A percentile compares a stretch with the other conserved stretches of the same genome.
Evolutionary conservation across 1,140 invertebrate species (phyloP).

Genomic region (Lutraria rhynchaena): DNA sequence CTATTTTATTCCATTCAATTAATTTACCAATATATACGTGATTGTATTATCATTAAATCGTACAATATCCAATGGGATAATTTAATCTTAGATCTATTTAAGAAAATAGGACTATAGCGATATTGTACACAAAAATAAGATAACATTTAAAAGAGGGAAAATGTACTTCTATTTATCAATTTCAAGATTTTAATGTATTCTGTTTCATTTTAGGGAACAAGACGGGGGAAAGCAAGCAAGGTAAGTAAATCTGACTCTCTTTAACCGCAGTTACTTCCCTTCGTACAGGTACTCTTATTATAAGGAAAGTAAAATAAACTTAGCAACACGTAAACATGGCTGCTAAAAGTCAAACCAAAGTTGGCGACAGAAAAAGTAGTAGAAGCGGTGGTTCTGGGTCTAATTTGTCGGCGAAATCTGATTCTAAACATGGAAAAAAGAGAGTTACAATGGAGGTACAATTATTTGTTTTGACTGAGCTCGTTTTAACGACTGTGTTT

Average conservation of each 20-base stretch:
- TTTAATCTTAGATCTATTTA: too few species aligned
- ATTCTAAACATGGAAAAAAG: constrained; percentile 31
- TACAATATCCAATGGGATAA: too few species aligned
- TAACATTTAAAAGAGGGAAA: too few species aligned
- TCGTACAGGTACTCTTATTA: constrained; percentile 40
- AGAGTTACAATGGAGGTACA: constrained; percentile 59
- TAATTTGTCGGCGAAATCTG: constrained; percentile 47
- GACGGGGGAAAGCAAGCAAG: constrained; percentile 24
- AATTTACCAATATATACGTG: too few species aligned
- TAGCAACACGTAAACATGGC: constrained; percentile 63
- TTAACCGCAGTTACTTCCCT: constrained; percentile 34
- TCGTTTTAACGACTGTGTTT: too few species aligned
- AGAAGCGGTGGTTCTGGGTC: constrained; percentile 29
- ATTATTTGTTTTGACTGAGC: too few species aligned
- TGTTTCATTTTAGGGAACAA: constrained; percentile 29
- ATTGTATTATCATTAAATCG: too few species aligned
- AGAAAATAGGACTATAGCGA: too few species aligned
- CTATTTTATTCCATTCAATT: too few species aligned
- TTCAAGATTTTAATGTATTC: background rate
- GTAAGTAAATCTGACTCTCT: background rate
- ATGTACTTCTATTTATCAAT: too few species aligned
- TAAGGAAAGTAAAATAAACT: constrained; percentile 36
- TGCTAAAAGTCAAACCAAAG: constrained; percentile 47
- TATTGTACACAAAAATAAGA: too few species aligned
- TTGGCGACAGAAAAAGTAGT: constrained; percentile 37